Percentiles rank a stretch among this genome's conserved stretches.
Evolutionary conservation across 2,888 invertebrate genomes (phyloP).

Genomic region (Scaptomyza flava): DNA sequence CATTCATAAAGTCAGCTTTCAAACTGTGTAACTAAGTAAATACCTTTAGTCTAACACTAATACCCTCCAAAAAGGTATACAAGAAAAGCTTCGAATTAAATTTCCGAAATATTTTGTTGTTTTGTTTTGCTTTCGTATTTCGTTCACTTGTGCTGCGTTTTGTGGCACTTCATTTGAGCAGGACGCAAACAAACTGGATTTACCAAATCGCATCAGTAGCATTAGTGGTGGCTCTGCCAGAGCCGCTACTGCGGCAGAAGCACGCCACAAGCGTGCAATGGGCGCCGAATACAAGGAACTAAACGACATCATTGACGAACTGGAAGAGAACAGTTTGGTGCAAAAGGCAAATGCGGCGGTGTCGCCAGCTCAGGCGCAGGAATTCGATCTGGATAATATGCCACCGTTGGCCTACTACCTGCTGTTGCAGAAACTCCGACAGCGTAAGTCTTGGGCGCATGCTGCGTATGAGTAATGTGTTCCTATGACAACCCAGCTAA

Average conservation of each 20-base stretch:
- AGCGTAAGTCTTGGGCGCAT: conserved; percentile 66
- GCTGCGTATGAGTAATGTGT: conserved; percentile 45
- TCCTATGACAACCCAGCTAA: conserved; percentile 20
- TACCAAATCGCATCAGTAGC: conserved; percentile 68
- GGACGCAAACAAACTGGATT: conserved; percentile 72
- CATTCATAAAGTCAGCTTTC: no score
- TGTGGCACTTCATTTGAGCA: conserved; percentile 62
- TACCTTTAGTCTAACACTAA: not conserved
- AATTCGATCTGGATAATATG: conserved; percentile 80
- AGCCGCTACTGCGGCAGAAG: conserved; percentile 52
- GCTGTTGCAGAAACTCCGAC: conserved; percentile 78
- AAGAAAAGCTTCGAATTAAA: conserved; percentile 52
- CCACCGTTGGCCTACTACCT: conserved; percentile 78
- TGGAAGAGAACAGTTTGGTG: conserved; percentile 71
- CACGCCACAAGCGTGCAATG: conserved; percentile 78
- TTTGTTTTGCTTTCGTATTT: conserved; percentile 38
- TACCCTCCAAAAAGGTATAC: not conserved
- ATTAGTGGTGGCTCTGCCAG: conserved; percentile 24
- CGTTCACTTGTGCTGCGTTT: conserved; percentile 21
- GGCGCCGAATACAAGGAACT: conserved; percentile 71
- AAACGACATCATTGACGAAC: conserved; percentile 77
- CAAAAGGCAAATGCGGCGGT: conserved; percentile 50
- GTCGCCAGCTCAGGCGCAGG: conserved; percentile 58
- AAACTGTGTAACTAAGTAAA: no score
- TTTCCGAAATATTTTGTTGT: conserved; percentile 69